Evolutionary conservation across 23 tunicate genomes (phyloP).

Genomic region (Phallusia fumigata): DNA sequence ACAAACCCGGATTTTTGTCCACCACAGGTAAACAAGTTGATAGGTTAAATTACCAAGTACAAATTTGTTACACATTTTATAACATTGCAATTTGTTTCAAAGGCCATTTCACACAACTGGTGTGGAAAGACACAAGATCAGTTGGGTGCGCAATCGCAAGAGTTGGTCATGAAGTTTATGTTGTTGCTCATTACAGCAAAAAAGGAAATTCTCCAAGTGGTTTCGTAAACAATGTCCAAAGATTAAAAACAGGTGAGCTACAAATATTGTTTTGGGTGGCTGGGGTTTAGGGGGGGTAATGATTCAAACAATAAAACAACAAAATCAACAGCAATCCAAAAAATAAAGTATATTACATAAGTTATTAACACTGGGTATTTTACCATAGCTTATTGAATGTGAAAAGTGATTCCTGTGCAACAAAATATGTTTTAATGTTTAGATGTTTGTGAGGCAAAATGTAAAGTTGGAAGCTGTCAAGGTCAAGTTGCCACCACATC

Average conservation of each 20-base stretch:
- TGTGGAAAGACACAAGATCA: slow-evolving; percentile 8
- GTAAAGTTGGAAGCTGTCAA: background rate
- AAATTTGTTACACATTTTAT: no score
- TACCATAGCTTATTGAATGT: no score
- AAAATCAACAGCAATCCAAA: no score
- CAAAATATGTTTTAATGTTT: no score
- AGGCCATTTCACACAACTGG: slow-evolving; percentile 13
- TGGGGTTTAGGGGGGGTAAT: no score
- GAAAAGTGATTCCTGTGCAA: no score
- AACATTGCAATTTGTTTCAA: no score
- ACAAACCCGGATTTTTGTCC: background rate
- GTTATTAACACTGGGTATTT: no score
- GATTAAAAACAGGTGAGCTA: background rate
- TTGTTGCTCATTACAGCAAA: background rate
- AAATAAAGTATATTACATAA: no score
- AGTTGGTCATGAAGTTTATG: background rate
- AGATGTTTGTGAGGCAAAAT: background rate
- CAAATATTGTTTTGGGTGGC: no score
- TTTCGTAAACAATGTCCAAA: background rate
- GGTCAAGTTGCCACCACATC: background rate
- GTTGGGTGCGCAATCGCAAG: slow-evolving; percentile 3
- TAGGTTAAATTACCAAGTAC: no score
- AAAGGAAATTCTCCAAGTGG: background rate
- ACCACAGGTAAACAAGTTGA: background rate
- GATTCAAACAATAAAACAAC: no score